phyloP scores from a whole-genome alignment of 2,888 invertebrate genomes.

The Scaptomyza caliginosa region DNA sequence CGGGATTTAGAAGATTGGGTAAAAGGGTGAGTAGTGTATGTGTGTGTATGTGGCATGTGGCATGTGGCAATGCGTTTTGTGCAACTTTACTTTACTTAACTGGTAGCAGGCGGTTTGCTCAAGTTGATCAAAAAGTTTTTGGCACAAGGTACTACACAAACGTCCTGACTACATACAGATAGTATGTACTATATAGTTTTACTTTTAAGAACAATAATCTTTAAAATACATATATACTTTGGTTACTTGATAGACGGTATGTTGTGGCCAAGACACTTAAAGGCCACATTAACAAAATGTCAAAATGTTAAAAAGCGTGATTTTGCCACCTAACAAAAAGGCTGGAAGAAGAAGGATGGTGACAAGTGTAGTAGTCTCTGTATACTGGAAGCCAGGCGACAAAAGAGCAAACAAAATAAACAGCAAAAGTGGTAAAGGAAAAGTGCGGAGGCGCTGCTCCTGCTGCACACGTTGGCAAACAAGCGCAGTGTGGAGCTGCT shows the following conservation, averaged over 20 bases:
- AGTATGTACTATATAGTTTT: background rate
- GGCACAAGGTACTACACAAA: conserved; percentile 36
- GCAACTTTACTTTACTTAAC: background rate
- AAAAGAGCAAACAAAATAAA: conserved; percentile 43
- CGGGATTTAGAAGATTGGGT: conserved; percentile 16
- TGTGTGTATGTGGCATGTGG: background rate
- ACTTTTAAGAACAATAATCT: background rate
- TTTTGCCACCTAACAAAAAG: conserved; percentile 60
- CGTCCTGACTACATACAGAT: conserved; percentile 3
- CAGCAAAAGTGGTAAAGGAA: conserved; percentile 15
- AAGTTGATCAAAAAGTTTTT: conserved; percentile 66
- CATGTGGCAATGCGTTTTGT: conserved; percentile 2
- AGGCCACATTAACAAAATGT: conserved; percentile 78
- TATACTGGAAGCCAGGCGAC: conserved; percentile 26
- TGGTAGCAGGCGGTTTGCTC: conserved; percentile 13
- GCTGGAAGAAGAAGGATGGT: background rate
- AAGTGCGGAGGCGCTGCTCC: background rate
- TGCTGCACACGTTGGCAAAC: conserved; percentile 54
- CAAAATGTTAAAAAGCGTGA: conserved; percentile 76
- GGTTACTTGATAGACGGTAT: background rate
- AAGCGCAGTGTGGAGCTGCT: conserved; percentile 65
- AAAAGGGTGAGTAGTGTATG: background rate
- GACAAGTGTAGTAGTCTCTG: conserved; percentile 16
- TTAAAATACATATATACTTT: background rate
- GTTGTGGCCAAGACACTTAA: conserved; percentile 45